Evolutionary conservation across 1,140 invertebrate genomes (phyloP).

Genomic region (Drosophila kohkoa): DNA sequence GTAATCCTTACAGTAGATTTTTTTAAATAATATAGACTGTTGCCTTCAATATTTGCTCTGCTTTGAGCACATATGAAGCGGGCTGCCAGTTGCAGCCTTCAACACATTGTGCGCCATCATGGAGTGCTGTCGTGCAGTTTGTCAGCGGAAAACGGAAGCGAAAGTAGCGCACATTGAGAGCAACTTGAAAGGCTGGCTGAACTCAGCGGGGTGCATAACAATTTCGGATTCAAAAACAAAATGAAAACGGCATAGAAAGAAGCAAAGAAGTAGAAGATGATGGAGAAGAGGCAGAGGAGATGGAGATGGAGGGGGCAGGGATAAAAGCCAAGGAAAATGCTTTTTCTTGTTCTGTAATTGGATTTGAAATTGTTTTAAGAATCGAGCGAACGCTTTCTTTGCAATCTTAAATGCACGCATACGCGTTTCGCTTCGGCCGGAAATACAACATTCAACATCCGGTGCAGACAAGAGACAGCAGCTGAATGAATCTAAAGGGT

Average conservation of each 20-base stretch:
- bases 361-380: constrained; percentile 77
- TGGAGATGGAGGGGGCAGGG: constrained; percentile 58
- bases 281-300: constrained; percentile 55
- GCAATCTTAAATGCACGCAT: constrained; percentile 59
- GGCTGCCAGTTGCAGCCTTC: constrained; percentile 18
- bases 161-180: constrained; percentile 50
- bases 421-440: constrained; percentile 51
- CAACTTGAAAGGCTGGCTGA: not conserved
- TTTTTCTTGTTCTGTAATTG: constrained; percentile 78
- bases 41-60: not conserved
- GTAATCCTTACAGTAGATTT: not conserved
- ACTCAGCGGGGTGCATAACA: constrained; percentile 60
- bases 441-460: constrained; percentile 79
- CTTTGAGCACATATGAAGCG: not conserved
- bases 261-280: constrained; percentile 86
- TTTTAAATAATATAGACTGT: not conserved
- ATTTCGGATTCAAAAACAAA: constrained; percentile 85
- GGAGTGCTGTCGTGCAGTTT: constrained; percentile 27
- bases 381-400: constrained; percentile 31
- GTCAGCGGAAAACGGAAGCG: constrained; percentile 32
- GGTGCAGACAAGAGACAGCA: constrained; percentile 38
- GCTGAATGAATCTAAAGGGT: not conserved
- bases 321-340: constrained; percentile 65
- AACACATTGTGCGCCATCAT: not conserved
- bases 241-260: constrained; percentile 90